Base-by-base conservation (phyloP, 2,888 invertebrate species). In the Eucriotettix oculatus region DNA sequence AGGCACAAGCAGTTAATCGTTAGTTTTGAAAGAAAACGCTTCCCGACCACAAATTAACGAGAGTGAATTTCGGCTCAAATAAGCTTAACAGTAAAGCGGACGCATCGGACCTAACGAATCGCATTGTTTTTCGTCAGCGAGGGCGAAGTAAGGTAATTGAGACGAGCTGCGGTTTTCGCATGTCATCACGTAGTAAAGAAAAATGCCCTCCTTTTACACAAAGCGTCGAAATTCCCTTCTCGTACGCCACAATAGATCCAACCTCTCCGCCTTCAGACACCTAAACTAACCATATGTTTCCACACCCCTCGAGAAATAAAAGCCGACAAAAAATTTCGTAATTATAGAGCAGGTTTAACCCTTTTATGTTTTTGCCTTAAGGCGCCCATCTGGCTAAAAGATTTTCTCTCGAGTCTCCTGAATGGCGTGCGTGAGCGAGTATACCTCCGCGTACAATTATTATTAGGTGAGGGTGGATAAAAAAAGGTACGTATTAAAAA, bases 401-500 rank as follows among this genome's bases (percentile, higher is more conserved):
- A 60, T 60, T 60, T 60, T 29, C 17, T 55, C 55, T 42, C 14
- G 42, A 55, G 55, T 9, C 59, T 52, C 52, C 29, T 52, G 52
- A 52, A 40, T 58, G 58, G 41, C 40, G 60, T 60, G 60, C 57
- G 60, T 57, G 60, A n/a, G 29, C 16, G 52, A 57, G 40, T 29
- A 29, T 14, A 29, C 55, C 55, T 55, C 55, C 40, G n/a, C 55
- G 16, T 40, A 55, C 55, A 55, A 61, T 61, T 61, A 58, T 61
- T 61, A 54, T 60, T 58, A 59, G 52, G 63, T 54, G 62, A 58
- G 60, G 57, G 63, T 55, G 59, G 59, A 63, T 55, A 55, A 62
- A 63, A 59, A 60, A 59, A 42, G 61, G 61, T 61, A 59, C 61
- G 55, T 40, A 61, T 63, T 61, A 61, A 61, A 61, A 61, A 63